phyloP scores from a whole-genome alignment of 2,888 invertebrate genomes.

The Mimas tiliae region DNA sequence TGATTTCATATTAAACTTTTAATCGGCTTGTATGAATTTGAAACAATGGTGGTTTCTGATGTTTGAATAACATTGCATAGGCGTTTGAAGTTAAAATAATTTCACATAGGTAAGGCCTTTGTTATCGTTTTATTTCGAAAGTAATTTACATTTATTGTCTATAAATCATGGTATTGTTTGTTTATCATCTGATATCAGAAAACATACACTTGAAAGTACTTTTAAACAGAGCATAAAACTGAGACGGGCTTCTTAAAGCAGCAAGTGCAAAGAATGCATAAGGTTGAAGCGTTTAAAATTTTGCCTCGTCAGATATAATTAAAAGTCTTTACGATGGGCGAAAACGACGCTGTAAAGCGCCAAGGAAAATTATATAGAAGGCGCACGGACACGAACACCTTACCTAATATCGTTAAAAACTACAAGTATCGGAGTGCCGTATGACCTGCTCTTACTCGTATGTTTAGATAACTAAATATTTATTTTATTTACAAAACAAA shows the following conservation, averaged over 20 bases:
- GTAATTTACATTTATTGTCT: conserved; percentile 24
- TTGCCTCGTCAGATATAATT: conserved; percentile 73
- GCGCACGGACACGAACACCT: conserved; percentile 56
- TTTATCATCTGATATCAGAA: conserved; percentile 29
- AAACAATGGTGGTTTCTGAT: conserved; percentile 43
- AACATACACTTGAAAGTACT: conserved; percentile 48
- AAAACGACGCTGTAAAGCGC: conserved; percentile 76
- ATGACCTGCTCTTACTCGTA: neutral
- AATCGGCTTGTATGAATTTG: conserved; percentile 51
- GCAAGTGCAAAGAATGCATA: conserved; percentile 61
- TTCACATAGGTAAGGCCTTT: conserved; percentile 23
- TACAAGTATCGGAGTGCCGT: neutral
- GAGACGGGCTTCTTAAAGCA: conserved; percentile 52
- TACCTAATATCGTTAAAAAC: conserved; percentile 40
- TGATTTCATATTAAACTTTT: conserved; percentile 50
- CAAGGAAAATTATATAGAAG: conserved; percentile 65
- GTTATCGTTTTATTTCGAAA: conserved; percentile 10
- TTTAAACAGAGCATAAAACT: conserved; percentile 57
- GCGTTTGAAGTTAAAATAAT: conserved; percentile 30
- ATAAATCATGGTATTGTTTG: conserved; percentile 25
- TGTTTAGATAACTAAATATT: neutral
- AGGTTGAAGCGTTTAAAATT: conserved; percentile 58
- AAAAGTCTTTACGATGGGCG: conserved; percentile 75
- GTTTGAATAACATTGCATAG: conserved; percentile 33
- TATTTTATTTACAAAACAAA: no score